Percentiles rank a stretch among this genome's conserved stretches.
Conservation (phyloP, 2,888 invertebrate genomes). For the Cantharis rufa region DNA sequence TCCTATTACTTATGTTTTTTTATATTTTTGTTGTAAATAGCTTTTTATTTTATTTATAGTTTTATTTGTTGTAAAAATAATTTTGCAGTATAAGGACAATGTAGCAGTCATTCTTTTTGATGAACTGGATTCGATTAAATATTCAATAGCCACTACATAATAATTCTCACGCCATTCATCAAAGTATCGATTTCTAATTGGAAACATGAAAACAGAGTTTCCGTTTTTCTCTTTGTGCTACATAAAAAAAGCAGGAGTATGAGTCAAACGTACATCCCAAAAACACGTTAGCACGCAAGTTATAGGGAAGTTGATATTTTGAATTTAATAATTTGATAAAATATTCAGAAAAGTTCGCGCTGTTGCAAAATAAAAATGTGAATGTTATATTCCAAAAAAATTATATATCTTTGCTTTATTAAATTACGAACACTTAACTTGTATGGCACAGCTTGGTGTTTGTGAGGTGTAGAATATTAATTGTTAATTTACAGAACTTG, state of each 20-base stretch:
- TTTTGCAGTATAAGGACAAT: neutral
- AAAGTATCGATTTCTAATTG: neutral
- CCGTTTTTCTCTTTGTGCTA: neutral
- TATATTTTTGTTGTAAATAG: neutral
- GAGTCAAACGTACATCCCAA: neutral
- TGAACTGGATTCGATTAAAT: neutral
- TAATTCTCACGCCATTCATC: neutral
- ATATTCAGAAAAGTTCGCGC: neutral
- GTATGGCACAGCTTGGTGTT: conserved; percentile 14
- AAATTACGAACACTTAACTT: conserved; percentile 22
- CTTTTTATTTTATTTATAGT: neutral
- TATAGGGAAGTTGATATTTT: neutral
- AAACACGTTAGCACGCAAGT: neutral
- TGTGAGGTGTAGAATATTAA: conserved; percentile 28
- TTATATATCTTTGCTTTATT: conserved; percentile 13
- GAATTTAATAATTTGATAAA: neutral
- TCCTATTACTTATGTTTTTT: neutral
- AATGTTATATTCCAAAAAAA: neutral
- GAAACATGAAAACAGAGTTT: neutral
- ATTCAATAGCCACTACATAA: neutral
- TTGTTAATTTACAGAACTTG: conserved; percentile 28
- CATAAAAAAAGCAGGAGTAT: neutral
- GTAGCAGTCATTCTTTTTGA: neutral
- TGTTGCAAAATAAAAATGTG: neutral
- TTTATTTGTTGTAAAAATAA: neutral